Percentiles rank a stretch among this genome's conserved stretches.
Conservation (phyloP, 2,113 vertebrate genomes). For the Ifrita kowaldi region DNA sequence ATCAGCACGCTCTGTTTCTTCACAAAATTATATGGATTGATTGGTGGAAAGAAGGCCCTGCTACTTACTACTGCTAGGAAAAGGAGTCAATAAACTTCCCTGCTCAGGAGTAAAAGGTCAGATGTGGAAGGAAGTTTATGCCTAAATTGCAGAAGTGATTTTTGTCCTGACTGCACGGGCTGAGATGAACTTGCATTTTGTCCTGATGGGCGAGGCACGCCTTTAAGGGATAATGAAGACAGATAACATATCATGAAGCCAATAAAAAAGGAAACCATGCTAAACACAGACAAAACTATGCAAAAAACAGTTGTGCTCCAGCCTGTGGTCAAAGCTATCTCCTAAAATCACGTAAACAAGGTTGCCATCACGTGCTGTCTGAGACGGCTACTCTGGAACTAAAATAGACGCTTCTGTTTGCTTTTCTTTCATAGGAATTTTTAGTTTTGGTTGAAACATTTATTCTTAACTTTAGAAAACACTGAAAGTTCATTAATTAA, state of each 20-base stretch:
- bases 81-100: constrained; percentile 50
- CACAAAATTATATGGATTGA: constrained; percentile 66
- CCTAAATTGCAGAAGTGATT: neutral
- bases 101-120: constrained; percentile 39
- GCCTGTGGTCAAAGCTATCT: neutral
- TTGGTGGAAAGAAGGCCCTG: neutral
- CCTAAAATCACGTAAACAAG: constrained; percentile 11
- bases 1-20: constrained; percentile 55
- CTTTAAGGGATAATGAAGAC: neutral
- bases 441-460: neutral
- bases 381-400: neutral
- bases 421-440: neutral
- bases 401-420: neutral
- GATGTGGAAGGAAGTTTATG: neutral
- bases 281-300: neutral
- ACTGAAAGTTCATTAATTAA: neutral
- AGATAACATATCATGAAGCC: neutral
- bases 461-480: constrained; percentile 17
- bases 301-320: neutral
- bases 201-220: neutral
- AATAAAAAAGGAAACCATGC: neutral
- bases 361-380: neutral
- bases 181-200: neutral
- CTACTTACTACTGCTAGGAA: constrained; percentile 19
- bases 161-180: neutral